Evolutionary conservation across 2,113 vertebrate genomes (phyloP).

Genomic region (Hippocampus comes): DNA sequence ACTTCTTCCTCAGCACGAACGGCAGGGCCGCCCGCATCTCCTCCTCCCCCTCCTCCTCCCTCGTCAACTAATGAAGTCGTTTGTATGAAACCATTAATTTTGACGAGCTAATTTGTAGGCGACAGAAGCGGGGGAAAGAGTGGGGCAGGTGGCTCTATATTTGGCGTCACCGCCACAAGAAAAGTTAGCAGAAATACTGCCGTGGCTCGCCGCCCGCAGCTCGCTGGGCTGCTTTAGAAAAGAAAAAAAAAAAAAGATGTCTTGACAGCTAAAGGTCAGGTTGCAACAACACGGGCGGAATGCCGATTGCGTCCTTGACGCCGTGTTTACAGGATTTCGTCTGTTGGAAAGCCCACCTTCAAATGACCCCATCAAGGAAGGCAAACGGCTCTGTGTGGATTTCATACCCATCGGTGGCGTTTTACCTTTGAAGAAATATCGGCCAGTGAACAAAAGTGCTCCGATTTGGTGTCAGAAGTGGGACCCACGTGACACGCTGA

Average conservation of each 20-base stretch:
- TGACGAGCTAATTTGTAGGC: not conserved
- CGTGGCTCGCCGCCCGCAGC: not conserved
- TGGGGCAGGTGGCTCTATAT: not conserved
- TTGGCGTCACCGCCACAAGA: not conserved
- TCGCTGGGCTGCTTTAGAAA: not conserved
- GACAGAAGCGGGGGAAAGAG: not conserved
- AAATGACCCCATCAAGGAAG: too few species aligned
- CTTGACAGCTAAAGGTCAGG: constrained; percentile 8
- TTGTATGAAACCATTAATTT: not conserved
- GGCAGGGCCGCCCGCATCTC: not conserved
- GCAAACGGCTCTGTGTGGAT: too few species aligned
- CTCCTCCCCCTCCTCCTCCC: too few species aligned
- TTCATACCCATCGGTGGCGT: too few species aligned
- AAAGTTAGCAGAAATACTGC: not conserved
- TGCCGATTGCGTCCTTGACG: constrained; percentile 3
- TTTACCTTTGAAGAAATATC: too few species aligned
- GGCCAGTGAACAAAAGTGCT: too few species aligned
- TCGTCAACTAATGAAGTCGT: not conserved
- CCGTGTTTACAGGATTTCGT: not conserved
- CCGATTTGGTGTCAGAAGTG: too few species aligned
- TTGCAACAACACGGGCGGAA: not conserved
- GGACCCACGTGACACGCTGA: too few species aligned
- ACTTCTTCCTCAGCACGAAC: not conserved
- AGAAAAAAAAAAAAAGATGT: not conserved
- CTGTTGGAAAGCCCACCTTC: too few species aligned